Conservation (phyloP, 2,113 vertebrate species). For the Istiophorus platypterus region DNA sequence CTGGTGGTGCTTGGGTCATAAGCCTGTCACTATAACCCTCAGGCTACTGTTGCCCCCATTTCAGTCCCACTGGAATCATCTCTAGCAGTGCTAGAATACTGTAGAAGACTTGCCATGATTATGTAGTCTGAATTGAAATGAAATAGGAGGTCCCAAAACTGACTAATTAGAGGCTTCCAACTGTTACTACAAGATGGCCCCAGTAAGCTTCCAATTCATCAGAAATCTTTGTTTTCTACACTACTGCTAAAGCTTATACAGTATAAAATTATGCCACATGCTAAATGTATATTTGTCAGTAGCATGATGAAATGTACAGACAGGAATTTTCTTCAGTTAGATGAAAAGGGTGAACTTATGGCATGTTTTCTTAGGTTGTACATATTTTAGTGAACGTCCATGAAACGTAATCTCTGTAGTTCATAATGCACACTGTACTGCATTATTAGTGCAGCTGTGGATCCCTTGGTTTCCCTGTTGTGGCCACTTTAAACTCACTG, state of each 20-base stretch:
- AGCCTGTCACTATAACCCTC: conserved; percentile 2
- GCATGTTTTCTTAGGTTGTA: not conserved
- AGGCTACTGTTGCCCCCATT: conserved; percentile 1
- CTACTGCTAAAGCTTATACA: not conserved
- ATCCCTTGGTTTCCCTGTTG: too few relatives aligned
- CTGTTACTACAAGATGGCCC: conserved; percentile 9
- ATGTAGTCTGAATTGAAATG: conserved; percentile 7
- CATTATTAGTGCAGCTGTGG: not conserved
- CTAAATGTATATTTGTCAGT: not conserved
- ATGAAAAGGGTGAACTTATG: not conserved
- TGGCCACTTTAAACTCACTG: too few relatives aligned
- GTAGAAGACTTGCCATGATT: not conserved
- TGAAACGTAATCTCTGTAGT: not conserved
- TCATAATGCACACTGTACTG: not conserved
- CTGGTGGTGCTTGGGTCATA: not conserved
- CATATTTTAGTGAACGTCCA: not conserved
- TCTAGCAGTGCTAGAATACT: not conserved
- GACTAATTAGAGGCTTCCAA: conserved; percentile 31
- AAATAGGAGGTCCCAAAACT: conserved; percentile 19
- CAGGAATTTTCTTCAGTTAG: not conserved
- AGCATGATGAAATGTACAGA: not conserved
- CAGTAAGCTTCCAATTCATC: conserved; percentile 6
- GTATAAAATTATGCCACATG: conserved; percentile 1
- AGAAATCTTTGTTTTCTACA: not conserved
- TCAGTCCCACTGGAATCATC: conserved; percentile 9